phyloP scores from a whole-genome alignment of 2,113 vertebrate species.

The human (Homo sapiens) region DNA sequence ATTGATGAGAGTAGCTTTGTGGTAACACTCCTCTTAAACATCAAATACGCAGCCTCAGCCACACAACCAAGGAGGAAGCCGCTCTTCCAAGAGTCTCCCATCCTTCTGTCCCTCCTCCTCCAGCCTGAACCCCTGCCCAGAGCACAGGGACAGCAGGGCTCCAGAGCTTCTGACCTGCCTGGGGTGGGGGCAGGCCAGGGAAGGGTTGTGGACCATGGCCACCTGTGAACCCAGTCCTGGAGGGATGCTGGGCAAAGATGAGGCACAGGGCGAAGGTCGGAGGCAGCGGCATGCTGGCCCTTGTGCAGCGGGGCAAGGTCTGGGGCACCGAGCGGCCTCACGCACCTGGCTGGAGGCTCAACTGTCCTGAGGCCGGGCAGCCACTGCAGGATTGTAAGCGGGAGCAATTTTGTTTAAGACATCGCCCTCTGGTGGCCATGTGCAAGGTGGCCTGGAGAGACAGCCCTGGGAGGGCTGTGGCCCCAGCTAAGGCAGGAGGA shows the following conservation, averaged over 20 bases:
- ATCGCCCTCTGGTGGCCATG: not conserved
- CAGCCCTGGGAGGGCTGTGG: not conserved
- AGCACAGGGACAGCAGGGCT: no score
- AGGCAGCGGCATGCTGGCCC: not conserved
- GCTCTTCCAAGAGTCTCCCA: not conserved
- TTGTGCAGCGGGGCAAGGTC: no score
- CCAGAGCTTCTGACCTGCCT: not conserved
- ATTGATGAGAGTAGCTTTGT: no score
- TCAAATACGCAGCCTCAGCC: not conserved
- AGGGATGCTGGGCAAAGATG: not conserved
- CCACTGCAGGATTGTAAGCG: accelerated
- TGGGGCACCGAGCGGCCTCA: not conserved
- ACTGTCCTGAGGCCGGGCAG: not conserved
- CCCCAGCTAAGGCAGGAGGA: not conserved
- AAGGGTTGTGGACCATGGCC: not conserved
- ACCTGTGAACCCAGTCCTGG: not conserved
- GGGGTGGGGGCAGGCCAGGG: accelerated
- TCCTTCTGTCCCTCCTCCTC: not conserved
- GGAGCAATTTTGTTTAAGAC: not conserved
- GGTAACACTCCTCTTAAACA: no score
- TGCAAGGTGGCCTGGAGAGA: not conserved
- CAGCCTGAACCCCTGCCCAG: not conserved
- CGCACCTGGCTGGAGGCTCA: not conserved
- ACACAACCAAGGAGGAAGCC: not conserved
- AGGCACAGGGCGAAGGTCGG: not conserved